These are phyloP conservation scores for Eupithecia insigniata DNA, from an alignment of 2,888 invertebrate species.

Conservation along the genomic window DNA sequence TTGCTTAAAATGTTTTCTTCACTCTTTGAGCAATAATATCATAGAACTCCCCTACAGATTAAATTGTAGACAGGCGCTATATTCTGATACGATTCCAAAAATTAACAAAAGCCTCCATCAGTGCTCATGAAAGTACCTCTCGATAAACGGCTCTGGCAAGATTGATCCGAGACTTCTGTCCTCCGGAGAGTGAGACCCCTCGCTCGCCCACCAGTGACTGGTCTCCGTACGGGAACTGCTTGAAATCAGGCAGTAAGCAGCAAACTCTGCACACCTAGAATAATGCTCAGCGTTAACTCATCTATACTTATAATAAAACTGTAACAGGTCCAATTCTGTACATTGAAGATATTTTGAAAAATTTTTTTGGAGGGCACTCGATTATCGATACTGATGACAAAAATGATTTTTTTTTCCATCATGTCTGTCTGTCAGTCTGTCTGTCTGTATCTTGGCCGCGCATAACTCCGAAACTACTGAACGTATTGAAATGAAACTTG, in stretches of 20 bases:
- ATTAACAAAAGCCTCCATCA: background rate
- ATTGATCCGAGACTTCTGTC: constrained; percentile 92
- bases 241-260: constrained; percentile 87
- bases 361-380: too few relatives aligned
- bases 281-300: background rate
- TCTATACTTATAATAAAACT: too few relatives aligned
- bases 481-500: too few relatives aligned
- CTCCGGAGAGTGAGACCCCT: constrained; percentile 92
- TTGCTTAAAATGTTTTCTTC: background rate
- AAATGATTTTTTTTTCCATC: too few relatives aligned
- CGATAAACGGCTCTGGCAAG: constrained; percentile 90
- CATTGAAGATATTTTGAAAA: too few relatives aligned
- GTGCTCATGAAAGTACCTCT: constrained; percentile 74
- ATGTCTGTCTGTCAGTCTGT: too few relatives aligned
- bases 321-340: too few relatives aligned
- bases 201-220: constrained; percentile 91
- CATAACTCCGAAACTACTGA: too few relatives aligned
- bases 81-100: background rate
- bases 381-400: too few relatives aligned
- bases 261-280: constrained; percentile 86
- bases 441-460: too few relatives aligned
- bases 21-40: background rate
- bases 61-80: background rate
- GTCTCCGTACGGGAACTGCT: constrained; percentile 90
- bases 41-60: background rate